Evolutionary conservation across 2,113 vertebrate genomes (phyloP), one percentile per base, ranked within the genome.

Genomic region (Sinocyclocheilus maitianheensis): DNA sequence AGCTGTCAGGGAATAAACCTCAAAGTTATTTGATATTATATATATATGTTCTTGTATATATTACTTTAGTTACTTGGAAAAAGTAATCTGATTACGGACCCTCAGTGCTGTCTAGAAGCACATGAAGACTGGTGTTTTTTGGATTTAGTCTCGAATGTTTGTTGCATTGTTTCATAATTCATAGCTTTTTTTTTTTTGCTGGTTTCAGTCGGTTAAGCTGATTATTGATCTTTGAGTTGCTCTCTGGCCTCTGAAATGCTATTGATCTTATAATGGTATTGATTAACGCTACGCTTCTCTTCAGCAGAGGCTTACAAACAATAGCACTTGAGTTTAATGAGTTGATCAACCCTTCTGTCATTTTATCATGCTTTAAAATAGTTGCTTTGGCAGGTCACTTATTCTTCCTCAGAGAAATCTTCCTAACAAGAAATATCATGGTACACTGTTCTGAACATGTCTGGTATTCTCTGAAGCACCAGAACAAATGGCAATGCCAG

Each of bases 241-340:
- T 14, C 22, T 76, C 72, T 76, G 72, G 9, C 76, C 46, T 77
- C 24, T 55, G 48, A 16, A 58, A 58, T 58, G 76, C 37, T 58
- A 58, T 62, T n/a, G 55, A 79, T 62, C 34, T 1, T 37, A 24
- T 43, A 30, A 71, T 74, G 37, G 77, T 18, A 24, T 30, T 60
- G 48, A 86, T 74, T 37, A 34, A 34, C 30, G 30, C 58, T 40
- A n/a, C 16, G 0, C 55, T 78, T 62, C 48, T 13, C 34, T 78
- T 30, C 24, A 65, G 30, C 18, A 74, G 18, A 83, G 16, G 5
- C 30, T 84, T 62, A 77, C n/a, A 63, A 11, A 34, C 30, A 34
- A 65, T 53, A 84, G 9, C 67, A 40, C 55, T 43, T 5, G 24
- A 10, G 14, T 84, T 77, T 51, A 63, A 77, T 77, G 46, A 65